Conservation (phyloP, 2,888 invertebrate genomes). For the Philopedon plagiatum region DNA sequence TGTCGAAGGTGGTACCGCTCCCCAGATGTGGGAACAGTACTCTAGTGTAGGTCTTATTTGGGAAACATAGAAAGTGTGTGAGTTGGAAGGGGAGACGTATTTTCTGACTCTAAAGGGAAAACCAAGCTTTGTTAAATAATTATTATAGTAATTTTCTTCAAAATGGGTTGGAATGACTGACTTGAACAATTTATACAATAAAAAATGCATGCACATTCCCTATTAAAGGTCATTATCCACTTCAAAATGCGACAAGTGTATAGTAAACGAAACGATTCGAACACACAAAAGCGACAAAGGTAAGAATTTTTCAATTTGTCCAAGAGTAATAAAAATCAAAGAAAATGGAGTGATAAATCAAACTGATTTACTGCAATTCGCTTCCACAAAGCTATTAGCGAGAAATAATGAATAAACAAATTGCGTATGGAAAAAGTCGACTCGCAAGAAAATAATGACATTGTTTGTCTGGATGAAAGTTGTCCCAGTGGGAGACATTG, state of each 20-base stretch:
- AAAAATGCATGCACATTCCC: too few species aligned
- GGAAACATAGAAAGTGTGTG: too few species aligned
- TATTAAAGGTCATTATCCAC: too few species aligned
- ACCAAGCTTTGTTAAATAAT: too few species aligned
- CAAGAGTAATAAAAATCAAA: slow-evolving; percentile 40
- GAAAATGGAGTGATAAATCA: slow-evolving; percentile 42
- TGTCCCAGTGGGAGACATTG: neutral
- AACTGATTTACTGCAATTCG: slow-evolving; percentile 39
- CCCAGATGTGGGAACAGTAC: too few species aligned
- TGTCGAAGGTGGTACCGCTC: too few species aligned
- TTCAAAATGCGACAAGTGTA: neutral
- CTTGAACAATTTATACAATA: too few species aligned
- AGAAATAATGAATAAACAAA: slow-evolving; percentile 40
- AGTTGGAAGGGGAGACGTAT: too few species aligned
- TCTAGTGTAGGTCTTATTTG: too few species aligned
- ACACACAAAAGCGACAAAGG: neutral
- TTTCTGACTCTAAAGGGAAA: too few species aligned
- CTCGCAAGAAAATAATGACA: slow-evolving; percentile 2
- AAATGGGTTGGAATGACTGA: too few species aligned
- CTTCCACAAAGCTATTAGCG: slow-evolving; percentile 42
- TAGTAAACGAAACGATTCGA: neutral
- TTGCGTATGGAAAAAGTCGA: neutral
- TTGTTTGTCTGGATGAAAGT: slow-evolving; percentile 8
- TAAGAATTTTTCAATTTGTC: slow-evolving; percentile 45
- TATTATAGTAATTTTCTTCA: too few species aligned